These are phyloP conservation scores for Clarias laeviceps DNA, from an alignment of 2,797 vertebrate genomes.

Conservation along the genomic window DNA sequence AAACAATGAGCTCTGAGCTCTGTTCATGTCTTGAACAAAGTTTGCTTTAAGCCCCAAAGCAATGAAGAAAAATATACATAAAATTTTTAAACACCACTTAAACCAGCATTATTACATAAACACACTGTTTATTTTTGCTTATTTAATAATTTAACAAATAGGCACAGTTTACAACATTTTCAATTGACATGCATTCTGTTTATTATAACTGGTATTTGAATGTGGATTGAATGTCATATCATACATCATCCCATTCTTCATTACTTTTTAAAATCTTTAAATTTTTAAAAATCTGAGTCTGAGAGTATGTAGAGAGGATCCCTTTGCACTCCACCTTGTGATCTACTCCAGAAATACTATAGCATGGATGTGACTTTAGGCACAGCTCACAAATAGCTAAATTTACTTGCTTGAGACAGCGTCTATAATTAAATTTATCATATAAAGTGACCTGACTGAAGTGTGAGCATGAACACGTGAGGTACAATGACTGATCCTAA, in stretches of 20 bases:
- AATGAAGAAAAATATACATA: not conserved
- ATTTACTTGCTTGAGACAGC: not conserved
- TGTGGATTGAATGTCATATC: not conserved
- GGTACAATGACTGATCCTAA: constrained; percentile 56
- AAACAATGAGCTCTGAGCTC: not conserved
- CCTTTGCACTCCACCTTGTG: not conserved
- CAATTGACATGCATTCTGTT: not conserved
- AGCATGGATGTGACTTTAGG: not conserved
- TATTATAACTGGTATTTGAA: not conserved
- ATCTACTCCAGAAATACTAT: not conserved
- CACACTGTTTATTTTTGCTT: not conserved
- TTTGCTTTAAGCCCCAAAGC: not conserved
- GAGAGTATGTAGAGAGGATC: constrained; percentile 31
- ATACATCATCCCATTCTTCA: not conserved
- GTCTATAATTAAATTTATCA: constrained; percentile 37
- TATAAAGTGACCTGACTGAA: constrained; percentile 30
- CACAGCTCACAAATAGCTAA: not conserved
- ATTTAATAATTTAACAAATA: not conserved
- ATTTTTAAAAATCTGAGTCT: constrained; percentile 22
- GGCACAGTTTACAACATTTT: too few species aligned
- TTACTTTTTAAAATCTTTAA: constrained; percentile 36
- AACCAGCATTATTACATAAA: not conserved
- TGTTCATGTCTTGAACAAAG: not conserved
- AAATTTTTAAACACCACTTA: not conserved
- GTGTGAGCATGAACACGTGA: constrained; percentile 35